These are phyloP conservation scores for Buceros bicornis DNA, from an alignment of 2,797 vertebrate species.

Conservation along the genomic window DNA sequence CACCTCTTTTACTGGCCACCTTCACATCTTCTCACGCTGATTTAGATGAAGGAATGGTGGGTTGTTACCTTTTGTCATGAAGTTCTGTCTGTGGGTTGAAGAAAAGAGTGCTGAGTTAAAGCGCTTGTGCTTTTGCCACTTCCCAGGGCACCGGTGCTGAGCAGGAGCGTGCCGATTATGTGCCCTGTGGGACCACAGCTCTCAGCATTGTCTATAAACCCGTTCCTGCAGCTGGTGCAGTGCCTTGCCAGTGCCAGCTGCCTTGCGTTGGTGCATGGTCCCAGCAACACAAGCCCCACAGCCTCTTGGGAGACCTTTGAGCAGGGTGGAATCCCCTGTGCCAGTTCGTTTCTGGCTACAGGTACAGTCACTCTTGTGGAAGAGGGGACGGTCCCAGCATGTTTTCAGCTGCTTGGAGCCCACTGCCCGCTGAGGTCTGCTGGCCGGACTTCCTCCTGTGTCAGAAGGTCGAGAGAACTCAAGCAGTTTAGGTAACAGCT, in stretches of 20 bases:
- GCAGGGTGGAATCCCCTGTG: not conserved
- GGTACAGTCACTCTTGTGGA: not conserved
- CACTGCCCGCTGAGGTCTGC: not conserved
- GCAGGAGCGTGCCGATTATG: accelerated
- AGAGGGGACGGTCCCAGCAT: not conserved
- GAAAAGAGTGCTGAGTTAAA: not conserved
- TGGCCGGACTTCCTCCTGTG: not conserved
- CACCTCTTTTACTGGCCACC: not conserved
- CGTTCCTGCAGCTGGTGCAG: not conserved
- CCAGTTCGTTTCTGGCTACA: not conserved
- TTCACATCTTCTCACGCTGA: not conserved
- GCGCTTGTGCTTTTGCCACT: not conserved
- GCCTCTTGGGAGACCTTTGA: not conserved
- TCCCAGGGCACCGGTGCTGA: not conserved
- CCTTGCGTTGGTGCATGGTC: accelerated
- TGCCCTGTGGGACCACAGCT: not conserved
- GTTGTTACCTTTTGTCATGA: not conserved
- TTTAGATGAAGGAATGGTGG: not conserved
- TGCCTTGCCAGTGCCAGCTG: not conserved
- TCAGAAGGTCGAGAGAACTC: not conserved
- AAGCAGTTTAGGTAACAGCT: not conserved
- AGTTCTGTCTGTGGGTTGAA: not conserved
- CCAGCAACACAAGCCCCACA: accelerated
- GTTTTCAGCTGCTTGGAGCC: not conserved
- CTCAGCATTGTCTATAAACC: accelerated